A percentile compares a stretch with the other conserved stretches of the same genome.
Conservation (phyloP, 2,113 vertebrate species). For the Gnathochromis pfefferi region DNA sequence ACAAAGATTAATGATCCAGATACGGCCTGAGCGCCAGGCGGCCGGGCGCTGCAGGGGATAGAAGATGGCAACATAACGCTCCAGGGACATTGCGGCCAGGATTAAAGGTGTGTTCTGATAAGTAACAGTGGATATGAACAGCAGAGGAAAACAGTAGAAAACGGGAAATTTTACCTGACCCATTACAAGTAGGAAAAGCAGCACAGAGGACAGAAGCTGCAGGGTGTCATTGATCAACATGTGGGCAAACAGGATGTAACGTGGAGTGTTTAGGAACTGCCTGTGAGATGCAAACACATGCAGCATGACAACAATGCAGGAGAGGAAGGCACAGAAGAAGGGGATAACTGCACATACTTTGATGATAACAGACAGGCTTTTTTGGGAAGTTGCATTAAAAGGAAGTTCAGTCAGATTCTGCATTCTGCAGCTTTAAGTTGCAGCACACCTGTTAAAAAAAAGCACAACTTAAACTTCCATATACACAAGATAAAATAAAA, state of each 20-base stretch:
- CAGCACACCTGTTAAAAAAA: background rate
- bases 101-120: conserved; percentile 68
- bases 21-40: conserved; percentile 57
- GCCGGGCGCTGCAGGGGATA: conserved; percentile 58
- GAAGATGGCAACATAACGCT: conserved; percentile 72
- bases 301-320: conserved; percentile 60
- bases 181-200: conserved; percentile 64
- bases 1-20: conserved; percentile 60
- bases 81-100: conserved; percentile 71
- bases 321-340: conserved; percentile 62
- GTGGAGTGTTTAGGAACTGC: conserved; percentile 65
- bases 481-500: background rate
- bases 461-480: background rate
- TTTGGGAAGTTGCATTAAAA: conserved; percentile 36
- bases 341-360: conserved; percentile 68
- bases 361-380: conserved; percentile 46
- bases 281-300: conserved; percentile 63
- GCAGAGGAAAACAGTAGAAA: conserved; percentile 45
- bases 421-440: conserved; percentile 38
- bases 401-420: conserved; percentile 52
- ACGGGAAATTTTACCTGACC: conserved; percentile 34
- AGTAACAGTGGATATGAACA: conserved; percentile 58
- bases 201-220: conserved; percentile 61
- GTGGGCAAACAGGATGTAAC: conserved; percentile 70
- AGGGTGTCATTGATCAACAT: conserved; percentile 73